Conservation (phyloP, 2,797 vertebrate species). For the Steatocranus sp. region DNA sequence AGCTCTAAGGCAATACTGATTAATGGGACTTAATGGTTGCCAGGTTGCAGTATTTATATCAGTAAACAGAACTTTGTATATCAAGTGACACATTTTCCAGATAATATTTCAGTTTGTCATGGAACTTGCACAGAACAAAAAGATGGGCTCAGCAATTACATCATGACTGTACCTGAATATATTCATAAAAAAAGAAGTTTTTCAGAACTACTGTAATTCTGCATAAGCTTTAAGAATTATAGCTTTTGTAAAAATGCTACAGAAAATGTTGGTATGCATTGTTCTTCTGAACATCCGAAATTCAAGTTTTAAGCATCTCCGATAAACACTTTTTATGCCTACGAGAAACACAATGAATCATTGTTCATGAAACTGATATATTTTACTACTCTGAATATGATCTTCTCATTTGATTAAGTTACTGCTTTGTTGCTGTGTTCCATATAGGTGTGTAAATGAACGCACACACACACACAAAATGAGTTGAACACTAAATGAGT, state of each 20-base stretch:
- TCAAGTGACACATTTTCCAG: background rate
- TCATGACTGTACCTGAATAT: background rate
- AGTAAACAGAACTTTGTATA: background rate
- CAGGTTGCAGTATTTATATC: background rate
- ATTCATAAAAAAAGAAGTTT: background rate
- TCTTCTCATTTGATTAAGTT: background rate
- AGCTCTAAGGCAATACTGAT: background rate
- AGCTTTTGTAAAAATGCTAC: background rate
- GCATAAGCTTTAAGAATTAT: background rate
- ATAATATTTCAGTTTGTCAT: background rate
- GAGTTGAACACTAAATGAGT: background rate
- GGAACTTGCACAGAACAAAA: background rate
- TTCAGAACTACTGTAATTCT: background rate
- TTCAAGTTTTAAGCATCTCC: background rate
- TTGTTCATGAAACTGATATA: background rate
- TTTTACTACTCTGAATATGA: background rate
- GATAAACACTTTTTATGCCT: background rate
- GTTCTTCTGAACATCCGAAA: rapidly evolving
- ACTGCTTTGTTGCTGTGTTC: background rate
- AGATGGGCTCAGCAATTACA: background rate
- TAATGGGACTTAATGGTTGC: background rate
- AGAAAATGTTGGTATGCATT: background rate
- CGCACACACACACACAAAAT: background rate
- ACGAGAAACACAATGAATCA: background rate
- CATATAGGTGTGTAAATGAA: background rate